Base-by-base conservation (phyloP, 2,797 vertebrate genomes). In the Urosaurus nigricauda region DNA sequence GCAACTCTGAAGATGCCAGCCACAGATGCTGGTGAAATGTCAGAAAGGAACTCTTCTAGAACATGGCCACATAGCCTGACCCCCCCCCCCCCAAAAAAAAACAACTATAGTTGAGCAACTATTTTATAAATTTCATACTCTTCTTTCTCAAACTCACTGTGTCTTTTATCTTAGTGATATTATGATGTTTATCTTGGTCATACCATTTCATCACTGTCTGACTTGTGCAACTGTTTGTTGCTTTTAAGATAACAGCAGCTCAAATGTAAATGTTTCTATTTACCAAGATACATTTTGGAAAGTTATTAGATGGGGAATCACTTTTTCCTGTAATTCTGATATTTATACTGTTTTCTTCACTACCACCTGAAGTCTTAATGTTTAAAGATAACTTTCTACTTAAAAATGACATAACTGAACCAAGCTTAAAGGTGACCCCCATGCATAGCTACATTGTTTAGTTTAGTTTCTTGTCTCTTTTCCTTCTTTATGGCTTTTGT, bases 351-450 rank as follows among this genome's bases (percentile, higher is more conserved):
- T 87, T 71, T 87, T 53, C 11, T 37, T 79, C 4, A 12, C 47
- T 63, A 32, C 5, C 47, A 68, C 60, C 19, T 0, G 16, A 58
- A 68, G 79, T 29, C n/a, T 82, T 77, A 26, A 82, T 74, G 26
- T 89, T 88, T 81, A 77, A 91, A 89, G 80, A 56, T 37, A 71
- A 29, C 19, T 71, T 80, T 71, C 51, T 73, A 11, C 4, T 47
- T 85, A 65, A 53, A 58, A 60, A 56, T 29, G 78, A 43, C 78
- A 40, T 17, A 63, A n/a, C n/a, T 19, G 43, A 60, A 2, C 87
- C 1, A 43, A 37, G 3, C 73, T 81, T 74, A 73, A 74, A 58
- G 19, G 17, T 17, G 58, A 26, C n/a, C 29, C 29, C n/a, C 12
- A 40, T 87, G 37, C 68, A 82, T 82, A 74, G 19, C 21, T 37